Evolutionary conservation across 35 echinoderm and acorn worm species (phyloP).

Genomic region (Lytechinus pictus): DNA sequence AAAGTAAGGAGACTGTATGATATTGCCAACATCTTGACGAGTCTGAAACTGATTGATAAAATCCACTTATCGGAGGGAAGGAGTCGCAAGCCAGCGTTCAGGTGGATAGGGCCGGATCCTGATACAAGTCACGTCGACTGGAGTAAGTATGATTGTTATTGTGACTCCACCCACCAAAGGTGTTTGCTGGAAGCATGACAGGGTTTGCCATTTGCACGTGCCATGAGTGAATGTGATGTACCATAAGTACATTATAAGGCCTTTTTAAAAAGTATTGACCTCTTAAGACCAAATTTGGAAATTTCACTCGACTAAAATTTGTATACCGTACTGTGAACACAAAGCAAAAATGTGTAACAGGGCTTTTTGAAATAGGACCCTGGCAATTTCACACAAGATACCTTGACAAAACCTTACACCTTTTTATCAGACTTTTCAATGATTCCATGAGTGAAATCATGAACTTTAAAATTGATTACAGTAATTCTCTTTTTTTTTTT

Average conservation of each 20-base stretch:
- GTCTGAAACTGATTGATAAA: constrained; percentile 90
- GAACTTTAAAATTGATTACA: neutral
- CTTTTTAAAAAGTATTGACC: too few relatives aligned
- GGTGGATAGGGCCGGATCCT: constrained; percentile 93
- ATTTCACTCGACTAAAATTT: too few relatives aligned
- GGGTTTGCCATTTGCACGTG: too few relatives aligned
- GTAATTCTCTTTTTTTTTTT: neutral
- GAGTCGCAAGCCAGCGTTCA: constrained; percentile 94
- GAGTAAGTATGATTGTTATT: constrained; percentile 60
- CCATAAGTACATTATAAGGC: too few relatives aligned
- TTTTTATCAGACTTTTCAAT: neutral
- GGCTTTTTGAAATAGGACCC: too few relatives aligned
- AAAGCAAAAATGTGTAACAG: too few relatives aligned
- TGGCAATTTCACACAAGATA: neutral
- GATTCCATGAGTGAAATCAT: neutral
- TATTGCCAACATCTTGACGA: constrained; percentile 95
- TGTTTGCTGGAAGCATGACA: too few relatives aligned
- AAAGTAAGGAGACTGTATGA: constrained; percentile 95
- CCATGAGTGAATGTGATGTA: too few relatives aligned
- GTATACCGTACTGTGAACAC: too few relatives aligned
- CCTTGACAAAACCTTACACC: neutral
- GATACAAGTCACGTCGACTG: constrained; percentile 65
- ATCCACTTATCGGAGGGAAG: constrained; percentile 86
- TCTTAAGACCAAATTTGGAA: too few relatives aligned
- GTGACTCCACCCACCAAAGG: too few relatives aligned